Percentiles rank a stretch among this genome's conserved stretches.
Evolutionary conservation across 2,888 invertebrate species (phyloP).

Genomic region (Volucella bombylans): DNA sequence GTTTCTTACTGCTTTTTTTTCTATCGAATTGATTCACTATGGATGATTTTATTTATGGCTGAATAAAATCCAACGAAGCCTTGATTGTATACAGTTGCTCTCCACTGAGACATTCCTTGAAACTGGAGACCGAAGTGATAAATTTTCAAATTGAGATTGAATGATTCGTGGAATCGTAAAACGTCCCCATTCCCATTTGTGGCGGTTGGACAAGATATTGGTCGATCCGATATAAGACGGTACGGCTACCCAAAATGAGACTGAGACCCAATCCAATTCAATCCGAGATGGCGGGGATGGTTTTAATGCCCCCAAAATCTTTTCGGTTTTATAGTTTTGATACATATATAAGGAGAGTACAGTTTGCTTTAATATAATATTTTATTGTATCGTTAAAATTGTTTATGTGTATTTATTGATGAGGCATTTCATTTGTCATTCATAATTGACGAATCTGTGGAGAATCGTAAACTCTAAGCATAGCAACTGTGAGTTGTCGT

Average conservation of each 20-base stretch:
- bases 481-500: background rate
- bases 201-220: slow-evolving; percentile 1
- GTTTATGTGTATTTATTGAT: slow-evolving; percentile 72
- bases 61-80: slow-evolving; percentile 47
- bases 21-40: slow-evolving; percentile 52
- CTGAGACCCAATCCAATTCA: background rate
- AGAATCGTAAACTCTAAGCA: slow-evolving; percentile 19
- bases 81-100: slow-evolving; percentile 32
- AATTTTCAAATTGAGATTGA: slow-evolving; percentile 65
- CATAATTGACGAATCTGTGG: slow-evolving; percentile 66
- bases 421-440: slow-evolving; percentile 71
- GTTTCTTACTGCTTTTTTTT: slow-evolving; percentile 1
- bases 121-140: slow-evolving; percentile 61
- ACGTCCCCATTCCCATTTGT: slow-evolving; percentile 21
- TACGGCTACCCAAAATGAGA: background rate
- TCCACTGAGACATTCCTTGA: slow-evolving; percentile 54
- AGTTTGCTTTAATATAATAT: slow-evolving; percentile 63
- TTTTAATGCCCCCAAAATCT: slow-evolving; percentile 47
- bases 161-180: slow-evolving; percentile 69
- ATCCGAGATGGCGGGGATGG: slow-evolving; percentile 32
- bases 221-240: background rate
- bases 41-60: slow-evolving; percentile 70
- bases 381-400: slow-evolving; percentile 70
- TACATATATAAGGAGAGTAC: slow-evolving; percentile 64
- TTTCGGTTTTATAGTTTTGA: slow-evolving; percentile 64